Evolutionary conservation across 2,888 invertebrate genomes (phyloP).

Genomic region (Oxystoma pomonae): DNA sequence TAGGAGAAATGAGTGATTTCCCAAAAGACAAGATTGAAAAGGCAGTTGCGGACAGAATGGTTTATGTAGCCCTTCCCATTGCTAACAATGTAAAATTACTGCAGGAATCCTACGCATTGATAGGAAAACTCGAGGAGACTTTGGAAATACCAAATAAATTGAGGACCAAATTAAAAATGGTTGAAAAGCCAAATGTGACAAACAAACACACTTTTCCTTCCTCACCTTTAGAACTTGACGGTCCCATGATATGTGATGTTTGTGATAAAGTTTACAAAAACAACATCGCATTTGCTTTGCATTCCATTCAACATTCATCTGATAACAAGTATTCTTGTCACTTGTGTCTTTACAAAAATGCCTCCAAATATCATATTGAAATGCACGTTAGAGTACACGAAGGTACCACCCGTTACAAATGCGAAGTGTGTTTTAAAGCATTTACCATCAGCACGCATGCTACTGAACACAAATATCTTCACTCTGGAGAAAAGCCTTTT

Average conservation of each 20-base stretch:
- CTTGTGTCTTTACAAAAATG: neutral
- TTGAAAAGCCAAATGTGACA: too few relatives aligned
- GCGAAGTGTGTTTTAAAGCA: conserved; percentile 29
- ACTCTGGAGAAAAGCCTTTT: conserved; percentile 48
- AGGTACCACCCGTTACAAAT: conserved; percentile 29
- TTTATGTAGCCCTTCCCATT: neutral
- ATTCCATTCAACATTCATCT: neutral
- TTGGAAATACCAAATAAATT: too few relatives aligned
- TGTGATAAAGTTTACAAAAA: neutral
- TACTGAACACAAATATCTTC: conserved; percentile 45
- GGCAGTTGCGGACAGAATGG: neutral
- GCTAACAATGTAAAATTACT: neutral
- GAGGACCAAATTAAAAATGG: too few relatives aligned
- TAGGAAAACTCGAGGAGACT: too few relatives aligned
- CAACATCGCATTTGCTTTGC: neutral
- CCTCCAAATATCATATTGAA: conserved; percentile 28
- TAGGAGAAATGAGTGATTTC: too few relatives aligned
- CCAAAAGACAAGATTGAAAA: too few relatives aligned
- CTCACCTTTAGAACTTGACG: neutral
- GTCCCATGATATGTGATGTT: neutral
- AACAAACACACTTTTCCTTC: neutral
- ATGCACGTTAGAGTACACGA: conserved; percentile 32
- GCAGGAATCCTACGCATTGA: too few relatives aligned
- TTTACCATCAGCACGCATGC: conserved; percentile 48
- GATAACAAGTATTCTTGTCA: neutral